A percentile compares a stretch with the other conserved stretches of the same genome.
phyloP scores from a whole-genome alignment of 1,140 invertebrate genomes.

The Odontomachus brunneus region DNA sequence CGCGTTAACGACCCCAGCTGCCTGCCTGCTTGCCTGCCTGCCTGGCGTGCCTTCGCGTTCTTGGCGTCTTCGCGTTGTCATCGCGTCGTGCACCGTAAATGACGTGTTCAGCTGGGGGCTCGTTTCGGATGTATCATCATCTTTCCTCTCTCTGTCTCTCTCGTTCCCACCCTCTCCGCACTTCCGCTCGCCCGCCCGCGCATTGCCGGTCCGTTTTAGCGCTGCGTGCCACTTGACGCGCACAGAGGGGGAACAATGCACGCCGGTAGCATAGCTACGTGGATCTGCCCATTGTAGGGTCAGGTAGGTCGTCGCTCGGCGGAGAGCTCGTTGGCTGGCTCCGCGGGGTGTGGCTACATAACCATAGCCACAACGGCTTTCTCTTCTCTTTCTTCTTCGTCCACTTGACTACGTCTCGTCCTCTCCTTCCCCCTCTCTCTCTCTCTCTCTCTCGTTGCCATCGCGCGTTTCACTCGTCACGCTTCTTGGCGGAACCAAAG shows the following conservation, averaged over 20 bases:
- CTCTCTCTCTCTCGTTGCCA: constrained; percentile 48
- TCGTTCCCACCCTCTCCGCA: constrained; percentile 22
- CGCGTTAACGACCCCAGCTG: constrained; percentile 76
- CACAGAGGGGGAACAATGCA: constrained; percentile 66
- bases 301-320: constrained; percentile 73
- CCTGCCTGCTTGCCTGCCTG: constrained; percentile 4
- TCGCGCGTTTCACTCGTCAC: constrained; percentile 18
- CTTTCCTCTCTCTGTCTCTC: constrained; percentile 64
- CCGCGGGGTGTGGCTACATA: constrained; percentile 77
- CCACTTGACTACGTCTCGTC: neutral
- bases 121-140: constrained; percentile 39
- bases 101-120: constrained; percentile 14
- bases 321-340: constrained; percentile 76
- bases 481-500: constrained; percentile 3
- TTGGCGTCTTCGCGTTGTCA: constrained; percentile 62
- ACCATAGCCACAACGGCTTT: constrained; percentile 71
- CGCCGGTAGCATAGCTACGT: constrained; percentile 35
- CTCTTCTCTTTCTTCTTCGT: constrained; percentile 40
- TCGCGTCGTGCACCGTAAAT: constrained; percentile 41
- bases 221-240: constrained; percentile 54
- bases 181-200: neutral
- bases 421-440: constrained; percentile 29
- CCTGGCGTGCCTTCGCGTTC: constrained; percentile 8
- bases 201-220: constrained; percentile 36
- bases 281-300: constrained; percentile 75